phyloP scores from a whole-genome alignment of 2,113 vertebrate species.

The Bolborhynchus lineola region DNA sequence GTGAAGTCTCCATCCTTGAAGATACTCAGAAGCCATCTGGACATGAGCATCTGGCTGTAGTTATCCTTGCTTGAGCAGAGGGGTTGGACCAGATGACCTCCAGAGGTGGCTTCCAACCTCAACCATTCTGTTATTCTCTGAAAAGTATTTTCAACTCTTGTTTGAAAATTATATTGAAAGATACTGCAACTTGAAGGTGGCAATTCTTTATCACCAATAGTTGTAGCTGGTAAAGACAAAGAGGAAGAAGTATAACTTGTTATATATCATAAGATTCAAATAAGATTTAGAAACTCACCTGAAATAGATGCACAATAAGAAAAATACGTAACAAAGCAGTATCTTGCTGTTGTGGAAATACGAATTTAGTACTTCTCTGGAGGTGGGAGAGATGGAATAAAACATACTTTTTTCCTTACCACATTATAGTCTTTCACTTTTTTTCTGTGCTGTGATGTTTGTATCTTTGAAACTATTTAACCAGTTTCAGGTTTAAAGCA shows the following conservation, averaged over 20 bases:
- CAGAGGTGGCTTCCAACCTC: neutral
- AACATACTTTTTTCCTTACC: neutral
- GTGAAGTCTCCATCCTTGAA: neutral
- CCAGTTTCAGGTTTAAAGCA: neutral
- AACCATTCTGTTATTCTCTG: neutral
- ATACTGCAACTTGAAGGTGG: neutral
- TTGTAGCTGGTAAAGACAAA: neutral
- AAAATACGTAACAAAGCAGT: neutral
- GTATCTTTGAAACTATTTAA: neutral
- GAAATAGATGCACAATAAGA: neutral
- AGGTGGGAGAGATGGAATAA: neutral
- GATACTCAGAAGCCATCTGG: neutral
- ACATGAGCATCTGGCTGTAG: rapidly evolving
- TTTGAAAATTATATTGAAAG: neutral
- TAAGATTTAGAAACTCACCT: neutral
- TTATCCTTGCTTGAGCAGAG: neutral
- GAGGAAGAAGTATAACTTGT: neutral
- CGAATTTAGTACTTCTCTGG: neutral
- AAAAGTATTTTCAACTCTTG: neutral
- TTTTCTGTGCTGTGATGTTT: neutral
- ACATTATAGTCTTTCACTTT: neutral
- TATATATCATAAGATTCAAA: neutral
- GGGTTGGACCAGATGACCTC: neutral
- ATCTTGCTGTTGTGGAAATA: neutral
- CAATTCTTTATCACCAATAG: neutral